Conservation (phyloP, 1,140 invertebrate species). For the Drosophila nigromelanica region DNA sequence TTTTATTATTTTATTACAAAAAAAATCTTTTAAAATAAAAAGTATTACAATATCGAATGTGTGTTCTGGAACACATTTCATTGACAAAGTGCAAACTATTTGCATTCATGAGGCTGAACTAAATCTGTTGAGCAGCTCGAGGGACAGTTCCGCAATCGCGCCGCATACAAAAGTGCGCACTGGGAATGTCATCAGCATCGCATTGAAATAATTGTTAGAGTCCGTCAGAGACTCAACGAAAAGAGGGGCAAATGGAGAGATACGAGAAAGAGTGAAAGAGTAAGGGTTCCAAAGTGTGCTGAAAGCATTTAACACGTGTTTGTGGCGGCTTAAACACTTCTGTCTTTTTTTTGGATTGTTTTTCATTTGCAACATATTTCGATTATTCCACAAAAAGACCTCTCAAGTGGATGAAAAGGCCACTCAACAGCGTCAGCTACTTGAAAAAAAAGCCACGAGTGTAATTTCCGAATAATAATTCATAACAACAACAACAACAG, state of each 20-base stretch:
- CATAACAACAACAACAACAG: slow-evolving; percentile 18
- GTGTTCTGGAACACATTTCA: slow-evolving; percentile 12
- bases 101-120: slow-evolving; percentile 7
- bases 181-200: slow-evolving; percentile 35
- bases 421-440: slow-evolving; percentile 51
- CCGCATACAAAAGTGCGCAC: not conserved
- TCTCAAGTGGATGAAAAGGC: slow-evolving; percentile 41
- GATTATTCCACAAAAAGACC: slow-evolving; percentile 45
- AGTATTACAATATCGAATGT: not conserved
- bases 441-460: slow-evolving; percentile 48
- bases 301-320: slow-evolving; percentile 33
- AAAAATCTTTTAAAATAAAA: no score
- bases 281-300: not conserved
- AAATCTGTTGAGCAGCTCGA: slow-evolving; percentile 35
- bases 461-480: slow-evolving; percentile 47
- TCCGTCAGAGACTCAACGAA: slow-evolving; percentile 3
- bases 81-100: not conserved
- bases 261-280: not conserved
- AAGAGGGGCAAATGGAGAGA: not conserved
- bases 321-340: slow-evolving; percentile 7
- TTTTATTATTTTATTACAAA: no score
- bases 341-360: no score
- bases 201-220: slow-evolving; percentile 44
- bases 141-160: slow-evolving; percentile 11
- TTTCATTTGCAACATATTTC: slow-evolving; percentile 25